Conservation (phyloP, 2,797 vertebrate species). For the Megaceryle alcyon region DNA sequence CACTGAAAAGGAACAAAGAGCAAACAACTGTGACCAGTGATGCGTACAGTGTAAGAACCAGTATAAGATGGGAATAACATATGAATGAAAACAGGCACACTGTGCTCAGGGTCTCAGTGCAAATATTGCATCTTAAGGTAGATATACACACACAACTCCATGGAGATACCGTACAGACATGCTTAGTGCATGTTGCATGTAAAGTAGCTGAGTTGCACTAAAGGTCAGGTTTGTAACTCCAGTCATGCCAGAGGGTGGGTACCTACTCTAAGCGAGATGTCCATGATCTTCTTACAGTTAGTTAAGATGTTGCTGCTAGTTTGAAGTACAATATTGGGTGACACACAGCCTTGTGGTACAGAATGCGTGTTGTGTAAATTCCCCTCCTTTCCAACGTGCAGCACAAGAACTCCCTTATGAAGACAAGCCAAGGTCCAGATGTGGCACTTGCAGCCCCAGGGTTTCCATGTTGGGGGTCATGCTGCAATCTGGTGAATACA, state of each 20-base stretch:
- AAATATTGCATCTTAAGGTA: background rate
- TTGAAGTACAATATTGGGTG: background rate
- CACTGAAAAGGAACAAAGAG: background rate
- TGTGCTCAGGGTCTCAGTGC: background rate
- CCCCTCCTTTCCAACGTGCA: background rate
- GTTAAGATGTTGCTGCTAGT: background rate
- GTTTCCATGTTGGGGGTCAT: background rate
- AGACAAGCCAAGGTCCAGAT: background rate
- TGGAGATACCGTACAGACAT: background rate
- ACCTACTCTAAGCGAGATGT: background rate
- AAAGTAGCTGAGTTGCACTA: background rate
- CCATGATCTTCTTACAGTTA: background rate
- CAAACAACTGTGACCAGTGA: background rate
- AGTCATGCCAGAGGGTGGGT: background rate
- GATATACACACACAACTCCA: background rate
- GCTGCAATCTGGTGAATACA: background rate
- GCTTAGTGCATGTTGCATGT: background rate
- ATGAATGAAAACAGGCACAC: background rate
- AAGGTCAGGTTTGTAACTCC: background rate
- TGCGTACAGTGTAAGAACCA: background rate
- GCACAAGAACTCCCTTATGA: background rate
- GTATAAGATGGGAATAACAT: background rate
- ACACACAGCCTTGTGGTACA: background rate
- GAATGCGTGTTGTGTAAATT: accelerated
- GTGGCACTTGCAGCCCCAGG: background rate